Percentiles rank a stretch among this genome's conserved stretches.
Conservation (phyloP, 2,113 vertebrate genomes). For the Gulo gulo region DNA sequence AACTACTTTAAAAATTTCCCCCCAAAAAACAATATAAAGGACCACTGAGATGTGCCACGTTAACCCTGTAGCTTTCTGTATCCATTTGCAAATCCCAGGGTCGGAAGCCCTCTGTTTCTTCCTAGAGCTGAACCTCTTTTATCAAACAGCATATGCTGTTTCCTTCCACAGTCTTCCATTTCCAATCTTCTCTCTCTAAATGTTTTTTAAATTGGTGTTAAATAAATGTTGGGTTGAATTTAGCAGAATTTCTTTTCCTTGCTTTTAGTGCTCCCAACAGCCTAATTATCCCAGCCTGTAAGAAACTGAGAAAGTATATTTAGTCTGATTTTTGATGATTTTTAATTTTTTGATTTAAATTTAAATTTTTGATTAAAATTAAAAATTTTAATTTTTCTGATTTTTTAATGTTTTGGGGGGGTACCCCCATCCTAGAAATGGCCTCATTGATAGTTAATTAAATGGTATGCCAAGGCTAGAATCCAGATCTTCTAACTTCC, state of each 20-base stretch:
- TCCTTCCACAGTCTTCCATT: not conserved
- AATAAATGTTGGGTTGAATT: conserved; percentile 71
- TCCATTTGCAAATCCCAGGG: not conserved
- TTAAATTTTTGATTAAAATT: too few species aligned
- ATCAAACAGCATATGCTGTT: not conserved
- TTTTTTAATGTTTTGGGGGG: conserved; percentile 10
- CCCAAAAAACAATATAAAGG: not conserved
- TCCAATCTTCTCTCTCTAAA: conserved; percentile 43
- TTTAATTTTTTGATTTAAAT: too few species aligned
- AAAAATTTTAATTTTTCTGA: not conserved
- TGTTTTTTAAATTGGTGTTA: conserved; percentile 64
- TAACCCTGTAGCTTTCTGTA: not conserved
- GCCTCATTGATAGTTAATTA: conserved; percentile 33
- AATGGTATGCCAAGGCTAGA: not conserved
- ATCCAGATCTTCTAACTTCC: not conserved
- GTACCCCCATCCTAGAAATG: not conserved
- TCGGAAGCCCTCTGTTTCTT: not conserved
- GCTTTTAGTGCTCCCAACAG: conserved; percentile 62
- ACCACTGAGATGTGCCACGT: not conserved
- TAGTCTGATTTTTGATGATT: conserved; percentile 12
- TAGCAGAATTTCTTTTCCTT: conserved; percentile 54
- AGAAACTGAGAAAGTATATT: conserved; percentile 39
- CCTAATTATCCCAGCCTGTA: conserved; percentile 38
- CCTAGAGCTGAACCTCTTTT: not conserved
- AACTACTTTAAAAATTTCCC: not conserved